phyloP scores from a whole-genome alignment of 2,797 vertebrate species.

The Liparis tanakae region DNA sequence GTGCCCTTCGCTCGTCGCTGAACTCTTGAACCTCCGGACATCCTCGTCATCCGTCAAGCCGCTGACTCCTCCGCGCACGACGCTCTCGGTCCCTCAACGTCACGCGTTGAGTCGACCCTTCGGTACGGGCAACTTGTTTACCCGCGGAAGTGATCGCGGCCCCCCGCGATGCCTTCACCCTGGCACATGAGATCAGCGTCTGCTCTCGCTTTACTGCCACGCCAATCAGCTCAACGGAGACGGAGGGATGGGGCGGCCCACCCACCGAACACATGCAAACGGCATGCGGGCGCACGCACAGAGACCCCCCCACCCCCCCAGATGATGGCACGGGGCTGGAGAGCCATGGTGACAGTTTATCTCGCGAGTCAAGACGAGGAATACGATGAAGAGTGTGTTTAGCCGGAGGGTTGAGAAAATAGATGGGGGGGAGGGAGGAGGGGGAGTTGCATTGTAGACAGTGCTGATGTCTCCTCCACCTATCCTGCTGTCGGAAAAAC shows the following conservation, averaged over 20 bases:
- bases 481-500: slow-evolving; percentile 33
- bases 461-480: slow-evolving; percentile 56
- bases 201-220: slow-evolving; percentile 62
- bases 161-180: slow-evolving; percentile 50
- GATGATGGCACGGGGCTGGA: slow-evolving; percentile 62
- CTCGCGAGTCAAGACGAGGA: slow-evolving; percentile 64
- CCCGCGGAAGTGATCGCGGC: slow-evolving; percentile 57
- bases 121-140: slow-evolving; percentile 59
- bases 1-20: slow-evolving; percentile 9
- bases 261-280: slow-evolving; percentile 50
- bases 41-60: slow-evolving; percentile 10
- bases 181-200: slow-evolving; percentile 73
- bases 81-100: slow-evolving; percentile 25
- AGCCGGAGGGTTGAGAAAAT: slow-evolving; percentile 62
- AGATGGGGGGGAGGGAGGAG: slow-evolving; percentile 30
- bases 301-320: slow-evolving; percentile 30
- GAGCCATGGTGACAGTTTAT: slow-evolving; percentile 64
- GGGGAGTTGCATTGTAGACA: slow-evolving; percentile 45
- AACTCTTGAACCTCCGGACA: slow-evolving; percentile 33
- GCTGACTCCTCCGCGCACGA: slow-evolving; percentile 14
- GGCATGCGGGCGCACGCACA: slow-evolving; percentile 41
- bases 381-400: slow-evolving; percentile 67
- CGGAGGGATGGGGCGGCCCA: slow-evolving; percentile 64
- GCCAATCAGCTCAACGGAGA: slow-evolving; percentile 65
- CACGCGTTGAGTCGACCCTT: slow-evolving; percentile 46